A percentile compares a stretch with the other conserved stretches of the same genome.
phyloP scores from a whole-genome alignment of 1,140 invertebrate species.

The Leptinotarsa texana region DNA sequence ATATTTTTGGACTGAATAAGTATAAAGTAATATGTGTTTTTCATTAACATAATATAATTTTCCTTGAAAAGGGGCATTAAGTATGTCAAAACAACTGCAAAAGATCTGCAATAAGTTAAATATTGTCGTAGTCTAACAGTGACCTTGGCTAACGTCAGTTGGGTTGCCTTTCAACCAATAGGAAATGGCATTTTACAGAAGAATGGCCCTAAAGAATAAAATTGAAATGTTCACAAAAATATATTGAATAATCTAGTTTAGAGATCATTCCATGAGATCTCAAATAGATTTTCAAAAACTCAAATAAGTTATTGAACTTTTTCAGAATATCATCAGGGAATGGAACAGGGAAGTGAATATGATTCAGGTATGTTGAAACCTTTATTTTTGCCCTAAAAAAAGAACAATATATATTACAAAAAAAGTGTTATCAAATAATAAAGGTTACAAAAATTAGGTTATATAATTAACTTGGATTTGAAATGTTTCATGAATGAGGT shows the following conservation, averaged over 20 bases:
- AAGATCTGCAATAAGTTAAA: conserved; percentile 43
- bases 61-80: conserved; percentile 24
- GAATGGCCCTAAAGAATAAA: conserved; percentile 35
- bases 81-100: conserved; percentile 39
- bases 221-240: background rate
- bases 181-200: conserved; percentile 41
- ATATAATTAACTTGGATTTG: background rate
- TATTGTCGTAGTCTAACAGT: conserved; percentile 54
- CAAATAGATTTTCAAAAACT: background rate
- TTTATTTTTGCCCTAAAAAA: conserved; percentile 30
- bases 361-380: conserved; percentile 59
- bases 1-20: background rate
- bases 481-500: conserved; percentile 41
- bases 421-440: background rate
- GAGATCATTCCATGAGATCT: background rate
- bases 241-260: background rate
- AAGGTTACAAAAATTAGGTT: conserved; percentile 2
- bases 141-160: conserved; percentile 55
- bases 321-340: conserved; percentile 66
- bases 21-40: conserved; percentile 8
- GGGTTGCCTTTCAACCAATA: conserved; percentile 46
- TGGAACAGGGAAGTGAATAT: conserved; percentile 65
- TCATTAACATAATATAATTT: background rate
- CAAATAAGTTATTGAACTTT: conserved; percentile 35
- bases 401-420: conserved; percentile 13